Conservation (phyloP, 2,888 invertebrate genomes). For the Prostheceraeus crozeri region DNA sequence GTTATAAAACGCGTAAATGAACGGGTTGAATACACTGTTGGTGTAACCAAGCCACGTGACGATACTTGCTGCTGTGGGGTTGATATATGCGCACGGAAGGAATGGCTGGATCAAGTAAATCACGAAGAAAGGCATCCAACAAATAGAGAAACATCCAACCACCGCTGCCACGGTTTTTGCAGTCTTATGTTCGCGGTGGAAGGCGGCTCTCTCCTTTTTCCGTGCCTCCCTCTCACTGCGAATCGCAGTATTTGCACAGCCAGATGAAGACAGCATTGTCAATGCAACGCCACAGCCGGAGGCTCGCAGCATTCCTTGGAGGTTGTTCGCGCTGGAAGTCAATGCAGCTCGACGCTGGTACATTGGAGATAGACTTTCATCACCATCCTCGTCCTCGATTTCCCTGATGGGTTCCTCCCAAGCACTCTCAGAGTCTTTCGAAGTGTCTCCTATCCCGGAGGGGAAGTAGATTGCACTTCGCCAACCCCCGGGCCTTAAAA, state of each 20-base stretch:
- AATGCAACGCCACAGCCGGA: too few species aligned
- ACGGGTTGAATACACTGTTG: conserved; percentile 80
- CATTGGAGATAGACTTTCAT: too few species aligned
- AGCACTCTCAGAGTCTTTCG: too few species aligned
- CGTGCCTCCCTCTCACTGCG: not conserved
- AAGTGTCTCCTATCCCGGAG: too few species aligned
- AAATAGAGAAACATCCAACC: conserved; percentile 76
- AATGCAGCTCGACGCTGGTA: too few species aligned
- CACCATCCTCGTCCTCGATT: too few species aligned
- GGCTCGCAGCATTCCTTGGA: too few species aligned
- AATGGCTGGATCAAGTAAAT: conserved; percentile 74
- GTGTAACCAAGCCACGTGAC: conserved; percentile 81
- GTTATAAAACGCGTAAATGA: conserved; percentile 81
- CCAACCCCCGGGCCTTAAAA: not conserved
- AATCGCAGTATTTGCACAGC: not conserved
- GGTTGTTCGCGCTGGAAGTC: too few species aligned
- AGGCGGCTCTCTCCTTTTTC: conserved; percentile 46
- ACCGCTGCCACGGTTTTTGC: conserved; percentile 77
- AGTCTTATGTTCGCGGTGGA: conserved; percentile 73
- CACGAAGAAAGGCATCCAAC: conserved; percentile 79
- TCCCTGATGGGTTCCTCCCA: too few species aligned
- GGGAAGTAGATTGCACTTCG: too few species aligned
- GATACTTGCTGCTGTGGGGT: conserved; percentile 1
- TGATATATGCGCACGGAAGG: conserved; percentile 59
- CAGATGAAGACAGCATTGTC: too few species aligned